Evolutionary conservation across 2,113 vertebrate genomes (phyloP).

Genomic region (Chionodraco myersi): DNA sequence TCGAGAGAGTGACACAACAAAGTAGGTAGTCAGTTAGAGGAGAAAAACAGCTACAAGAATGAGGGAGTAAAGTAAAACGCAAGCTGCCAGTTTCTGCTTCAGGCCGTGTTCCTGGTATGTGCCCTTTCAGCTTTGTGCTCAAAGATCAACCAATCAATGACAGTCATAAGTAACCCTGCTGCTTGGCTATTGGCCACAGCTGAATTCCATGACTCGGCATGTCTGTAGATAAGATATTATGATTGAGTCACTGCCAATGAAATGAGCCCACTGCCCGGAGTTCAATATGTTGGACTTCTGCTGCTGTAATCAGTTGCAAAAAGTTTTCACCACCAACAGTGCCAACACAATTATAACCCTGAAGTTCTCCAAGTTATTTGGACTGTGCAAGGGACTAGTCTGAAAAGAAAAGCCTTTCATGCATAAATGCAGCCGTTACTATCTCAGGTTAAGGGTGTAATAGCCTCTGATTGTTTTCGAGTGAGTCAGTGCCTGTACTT

Average conservation of each 20-base stretch:
- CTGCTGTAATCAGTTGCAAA: slow-evolving; percentile 26
- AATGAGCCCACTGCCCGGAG: slow-evolving; percentile 64
- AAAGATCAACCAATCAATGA: slow-evolving; percentile 78
- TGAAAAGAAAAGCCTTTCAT: slow-evolving; percentile 22
- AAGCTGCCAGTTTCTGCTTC: slow-evolving; percentile 72
- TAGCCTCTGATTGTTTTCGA: slow-evolving; percentile 45
- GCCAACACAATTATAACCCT: background rate
- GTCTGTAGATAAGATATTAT: slow-evolving; percentile 77
- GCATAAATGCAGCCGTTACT: slow-evolving; percentile 20
- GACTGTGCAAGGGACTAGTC: background rate
- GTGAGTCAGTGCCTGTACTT: slow-evolving; percentile 55
- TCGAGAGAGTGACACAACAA: slow-evolving; percentile 51
- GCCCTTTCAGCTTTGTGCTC: slow-evolving; percentile 77
- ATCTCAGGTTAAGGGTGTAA: slow-evolving; percentile 33
- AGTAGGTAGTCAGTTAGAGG: slow-evolving; percentile 48
- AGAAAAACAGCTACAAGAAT: slow-evolving; percentile 26
- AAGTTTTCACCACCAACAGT: slow-evolving; percentile 45
- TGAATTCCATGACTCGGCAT: slow-evolving; percentile 79
- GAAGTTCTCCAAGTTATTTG: background rate
- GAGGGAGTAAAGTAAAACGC: slow-evolving; percentile 52
- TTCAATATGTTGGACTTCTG: slow-evolving; percentile 64
- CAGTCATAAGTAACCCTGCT: slow-evolving; percentile 74
- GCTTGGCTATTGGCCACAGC: slow-evolving; percentile 73
- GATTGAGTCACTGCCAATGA: slow-evolving; percentile 74
- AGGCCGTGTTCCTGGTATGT: slow-evolving; percentile 79